phyloP scores from a whole-genome alignment of 2,797 vertebrate species.

The Thunnus albacares region DNA sequence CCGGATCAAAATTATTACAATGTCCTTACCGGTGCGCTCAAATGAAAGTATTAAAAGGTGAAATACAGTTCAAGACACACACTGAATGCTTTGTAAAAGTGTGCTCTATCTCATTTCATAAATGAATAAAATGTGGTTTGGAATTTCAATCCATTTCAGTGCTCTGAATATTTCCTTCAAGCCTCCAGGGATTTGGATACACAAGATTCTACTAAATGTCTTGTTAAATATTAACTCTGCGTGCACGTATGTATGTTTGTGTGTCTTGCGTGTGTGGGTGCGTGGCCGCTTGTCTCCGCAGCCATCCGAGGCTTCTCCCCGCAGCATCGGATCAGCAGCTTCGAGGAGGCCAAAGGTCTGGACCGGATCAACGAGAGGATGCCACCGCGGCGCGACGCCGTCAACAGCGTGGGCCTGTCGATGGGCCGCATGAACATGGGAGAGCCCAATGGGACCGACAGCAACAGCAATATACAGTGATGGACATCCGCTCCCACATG shows the following conservation, averaged over 20 bases:
- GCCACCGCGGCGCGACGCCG: constrained; percentile 86
- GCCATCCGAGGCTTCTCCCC: constrained; percentile 90
- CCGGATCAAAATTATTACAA: not conserved
- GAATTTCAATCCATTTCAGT: constrained; percentile 19
- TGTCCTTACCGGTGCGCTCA: not conserved
- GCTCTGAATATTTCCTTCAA: constrained; percentile 24
- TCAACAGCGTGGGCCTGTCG: constrained; percentile 88
- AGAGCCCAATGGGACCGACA: constrained; percentile 89
- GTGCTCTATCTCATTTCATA: constrained; percentile 19
- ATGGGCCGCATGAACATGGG: constrained; percentile 89
- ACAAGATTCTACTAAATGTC: constrained; percentile 42
- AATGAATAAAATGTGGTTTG: constrained; percentile 34
- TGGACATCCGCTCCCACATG: constrained; percentile 48
- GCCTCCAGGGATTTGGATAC: constrained; percentile 57
- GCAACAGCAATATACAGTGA: constrained; percentile 92
- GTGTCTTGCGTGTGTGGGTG: constrained; percentile 16
- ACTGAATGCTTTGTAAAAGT: constrained; percentile 5
- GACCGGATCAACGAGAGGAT: constrained; percentile 90
- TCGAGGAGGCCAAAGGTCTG: constrained; percentile 90
- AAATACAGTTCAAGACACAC: not conserved
- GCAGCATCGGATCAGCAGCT: constrained; percentile 90
- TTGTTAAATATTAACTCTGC: constrained; percentile 49
- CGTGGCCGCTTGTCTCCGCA: constrained; percentile 61
- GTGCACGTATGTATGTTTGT: constrained; percentile 29
- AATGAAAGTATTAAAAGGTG: not conserved